phyloP scores from a whole-genome alignment of 2,113 vertebrate species.

The Eretmochelys imbricata region DNA sequence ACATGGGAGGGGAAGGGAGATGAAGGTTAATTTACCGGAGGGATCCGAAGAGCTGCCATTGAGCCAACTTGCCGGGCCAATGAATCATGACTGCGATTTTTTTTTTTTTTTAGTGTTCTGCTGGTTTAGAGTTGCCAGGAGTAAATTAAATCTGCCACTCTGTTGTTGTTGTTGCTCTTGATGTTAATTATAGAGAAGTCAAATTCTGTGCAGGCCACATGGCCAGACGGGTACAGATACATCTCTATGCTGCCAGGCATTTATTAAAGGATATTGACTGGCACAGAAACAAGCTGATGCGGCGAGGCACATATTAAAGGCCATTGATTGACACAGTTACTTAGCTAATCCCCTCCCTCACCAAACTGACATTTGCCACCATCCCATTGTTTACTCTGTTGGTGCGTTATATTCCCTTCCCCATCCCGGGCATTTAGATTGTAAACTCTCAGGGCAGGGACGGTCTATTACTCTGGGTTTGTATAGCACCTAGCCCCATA shows the following conservation, averaged over 20 bases:
- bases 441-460: background rate
- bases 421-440: rapidly evolving
- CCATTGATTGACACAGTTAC: background rate
- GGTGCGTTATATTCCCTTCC: background rate
- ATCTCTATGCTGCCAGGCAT: background rate
- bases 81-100: conserved; percentile 1
- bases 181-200: background rate
- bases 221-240: background rate
- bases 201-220: background rate
- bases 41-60: background rate
- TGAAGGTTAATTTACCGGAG: background rate
- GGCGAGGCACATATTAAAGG: background rate
- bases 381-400: background rate
- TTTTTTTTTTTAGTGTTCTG: background rate
- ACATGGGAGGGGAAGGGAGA: background rate
- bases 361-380: background rate
- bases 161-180: background rate
- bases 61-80: background rate
- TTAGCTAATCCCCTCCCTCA: background rate
- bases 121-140: background rate
- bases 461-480: background rate
- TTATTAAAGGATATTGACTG: background rate
- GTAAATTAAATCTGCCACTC: conserved; percentile 19
- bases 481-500: background rate
- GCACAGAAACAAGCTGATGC: background rate